A percentile compares a stretch with the other conserved stretches of the same genome.
Conservation (phyloP, 1,140 invertebrate species). For the Papilio helenus region DNA sequence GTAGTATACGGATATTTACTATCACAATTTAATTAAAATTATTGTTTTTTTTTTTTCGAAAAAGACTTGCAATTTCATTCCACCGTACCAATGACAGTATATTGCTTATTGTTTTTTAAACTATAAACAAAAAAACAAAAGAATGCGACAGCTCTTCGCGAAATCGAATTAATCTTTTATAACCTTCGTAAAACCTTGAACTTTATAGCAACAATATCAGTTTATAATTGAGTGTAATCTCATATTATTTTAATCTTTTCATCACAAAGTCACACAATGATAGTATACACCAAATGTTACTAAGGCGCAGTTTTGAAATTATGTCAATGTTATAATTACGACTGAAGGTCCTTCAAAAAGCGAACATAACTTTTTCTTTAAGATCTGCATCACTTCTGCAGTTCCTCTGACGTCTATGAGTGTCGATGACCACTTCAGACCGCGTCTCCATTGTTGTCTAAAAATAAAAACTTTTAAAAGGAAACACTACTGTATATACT, state of each 20-base stretch:
- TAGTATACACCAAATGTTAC: neutral
- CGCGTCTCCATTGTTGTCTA: no score
- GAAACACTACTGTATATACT: neutral
- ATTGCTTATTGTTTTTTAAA: neutral
- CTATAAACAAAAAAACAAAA: neutral
- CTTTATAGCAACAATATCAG: neutral
- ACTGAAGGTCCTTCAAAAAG: no score
- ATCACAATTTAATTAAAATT: neutral
- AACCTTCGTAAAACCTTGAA: neutral
- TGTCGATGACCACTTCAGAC: no score
- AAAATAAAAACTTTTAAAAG: neutral
- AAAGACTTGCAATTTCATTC: no score
- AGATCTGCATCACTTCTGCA: no score
- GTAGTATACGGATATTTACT: neutral
- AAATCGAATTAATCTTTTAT: neutral
- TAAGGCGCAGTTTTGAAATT: neutral
- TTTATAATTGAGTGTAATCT: neutral
- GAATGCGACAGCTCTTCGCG: neutral
- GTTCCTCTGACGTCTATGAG: no score
- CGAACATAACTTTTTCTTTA: neutral
- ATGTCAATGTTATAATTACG: neutral
- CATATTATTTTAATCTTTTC: neutral
- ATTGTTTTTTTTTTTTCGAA: neutral
- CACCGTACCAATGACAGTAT: no score
- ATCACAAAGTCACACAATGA: neutral